Evolutionary conservation across 2,113 vertebrate species (phyloP).

Genomic region (Aegotheles bennettii): DNA sequence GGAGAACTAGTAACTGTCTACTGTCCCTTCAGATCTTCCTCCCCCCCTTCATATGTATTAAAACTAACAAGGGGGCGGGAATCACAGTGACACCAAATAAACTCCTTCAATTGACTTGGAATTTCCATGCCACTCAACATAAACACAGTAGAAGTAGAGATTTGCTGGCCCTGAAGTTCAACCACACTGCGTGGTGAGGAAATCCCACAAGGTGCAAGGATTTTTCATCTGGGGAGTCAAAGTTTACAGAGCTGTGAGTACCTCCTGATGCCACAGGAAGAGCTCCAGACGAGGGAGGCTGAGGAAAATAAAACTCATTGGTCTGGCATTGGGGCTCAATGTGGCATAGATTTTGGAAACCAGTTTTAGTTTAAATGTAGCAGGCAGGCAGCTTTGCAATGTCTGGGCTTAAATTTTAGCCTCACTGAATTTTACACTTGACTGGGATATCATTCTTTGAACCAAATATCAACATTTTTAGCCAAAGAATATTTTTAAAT

Average conservation of each 20-base stretch:
- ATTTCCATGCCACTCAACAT: neutral
- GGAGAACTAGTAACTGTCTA: neutral
- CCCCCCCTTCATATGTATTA: neutral
- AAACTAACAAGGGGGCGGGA: neutral
- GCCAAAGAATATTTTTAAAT: neutral
- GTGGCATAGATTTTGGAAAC: neutral
- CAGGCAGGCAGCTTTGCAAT: neutral
- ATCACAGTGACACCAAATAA: neutral
- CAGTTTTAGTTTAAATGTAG: neutral
- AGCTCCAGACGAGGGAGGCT: neutral
- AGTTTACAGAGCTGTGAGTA: neutral
- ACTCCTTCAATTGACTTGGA: neutral
- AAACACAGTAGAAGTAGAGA: neutral
- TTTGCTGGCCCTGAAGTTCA: neutral
- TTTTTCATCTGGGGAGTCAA: neutral
- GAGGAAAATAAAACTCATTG: neutral
- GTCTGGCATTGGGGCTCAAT: neutral
- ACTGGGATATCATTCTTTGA: neutral
- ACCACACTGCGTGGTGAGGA: rapidly evolving
- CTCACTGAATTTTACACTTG: neutral
- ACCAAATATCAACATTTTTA: neutral
- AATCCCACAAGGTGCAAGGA: neutral
- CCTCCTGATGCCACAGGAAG: neutral
- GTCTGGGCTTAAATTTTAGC: neutral
- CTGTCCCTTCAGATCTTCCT: neutral